A percentile compares a stretch with the other conserved stretches of the same genome.
These are phyloP conservation scores for Macrochelys suwanniensis DNA, from an alignment of 2,797 vertebrate species.

Conservation along the genomic window DNA sequence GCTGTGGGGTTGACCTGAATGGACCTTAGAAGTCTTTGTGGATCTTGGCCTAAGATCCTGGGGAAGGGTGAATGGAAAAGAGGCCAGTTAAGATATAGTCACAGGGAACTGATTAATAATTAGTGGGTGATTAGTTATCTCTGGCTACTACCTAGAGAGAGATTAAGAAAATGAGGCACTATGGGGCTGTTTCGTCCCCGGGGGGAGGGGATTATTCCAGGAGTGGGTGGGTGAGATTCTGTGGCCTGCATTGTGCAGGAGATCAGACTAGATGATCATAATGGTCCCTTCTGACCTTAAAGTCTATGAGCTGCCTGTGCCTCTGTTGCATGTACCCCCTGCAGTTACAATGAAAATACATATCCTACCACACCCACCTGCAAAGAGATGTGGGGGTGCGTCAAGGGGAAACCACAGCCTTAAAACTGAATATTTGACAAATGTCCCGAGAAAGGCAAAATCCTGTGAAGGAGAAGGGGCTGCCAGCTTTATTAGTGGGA, in stretches of 20 bases:
- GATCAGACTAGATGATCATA: too few species aligned
- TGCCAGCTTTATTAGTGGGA: neutral
- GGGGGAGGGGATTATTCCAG: accelerated
- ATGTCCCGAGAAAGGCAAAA: neutral
- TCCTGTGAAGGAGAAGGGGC: neutral
- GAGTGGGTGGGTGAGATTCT: too few species aligned
- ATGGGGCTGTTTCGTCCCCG: neutral
- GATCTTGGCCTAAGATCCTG: neutral
- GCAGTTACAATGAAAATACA: neutral
- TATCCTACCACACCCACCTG: neutral
- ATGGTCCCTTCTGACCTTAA: too few species aligned
- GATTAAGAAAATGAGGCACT: conserved; percentile 19
- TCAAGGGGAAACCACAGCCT: neutral
- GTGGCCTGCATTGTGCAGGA: too few species aligned
- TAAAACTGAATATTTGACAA: neutral
- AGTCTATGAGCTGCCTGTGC: neutral
- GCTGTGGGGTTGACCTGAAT: neutral
- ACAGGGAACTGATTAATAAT: conserved; percentile 71
- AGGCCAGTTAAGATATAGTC: conserved; percentile 71
- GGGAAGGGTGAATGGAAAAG: conserved; percentile 14
- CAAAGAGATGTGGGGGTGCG: neutral
- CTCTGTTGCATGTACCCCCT: neutral
- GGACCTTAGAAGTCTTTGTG: neutral
- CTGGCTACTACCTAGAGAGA: conserved; percentile 56
- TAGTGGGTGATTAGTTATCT: conserved; percentile 58